Evolutionary conservation across 2,797 vertebrate genomes (phyloP), one percentile per base, ranked within the genome.

Genomic region (Delichon dasypus): DNA sequence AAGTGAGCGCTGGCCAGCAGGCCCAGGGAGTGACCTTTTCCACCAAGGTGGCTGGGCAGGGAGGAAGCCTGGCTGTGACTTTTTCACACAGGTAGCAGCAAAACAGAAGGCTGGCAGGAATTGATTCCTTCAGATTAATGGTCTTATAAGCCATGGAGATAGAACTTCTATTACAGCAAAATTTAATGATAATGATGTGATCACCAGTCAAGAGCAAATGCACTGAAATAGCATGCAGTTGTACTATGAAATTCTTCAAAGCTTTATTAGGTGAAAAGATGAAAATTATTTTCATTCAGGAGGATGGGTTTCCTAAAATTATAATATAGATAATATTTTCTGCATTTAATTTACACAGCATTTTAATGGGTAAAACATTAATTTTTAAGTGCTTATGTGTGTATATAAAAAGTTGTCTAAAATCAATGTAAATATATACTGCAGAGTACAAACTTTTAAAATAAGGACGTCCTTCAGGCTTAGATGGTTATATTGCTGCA

Each of bases 381-480:
- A 44, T 86, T 73, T 62, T 80, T 11, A 47, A 51, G 32, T 40
- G 70, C 44, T 18, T 57, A 1, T 7, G 2, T 16, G 22, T 68
- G 8, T 68, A 27, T 55, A 67, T 48, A 68, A 32, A 85, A 61
- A 77, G 6, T 40, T 9, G 53, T 48, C 45, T 40, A 64, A 80
- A 88, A 77, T 48, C 62, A 72, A 64, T 45, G 32, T 50, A 87
- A 85, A 81, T 7, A 18, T 44, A 84, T 36, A 45, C 34, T 40
- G 30, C 27, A 58, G 42, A 57, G 29, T 26, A 82, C 29, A 70
- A 94, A 96, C 71, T 92, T 90, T 38, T 54, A 62, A 93, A 79
- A 60, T 34, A 83, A 81, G 51, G 74, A 77, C 57, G 93, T 92
- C 94, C 96, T 96, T 96, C 93, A 95, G 76, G 95, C 90, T 97